These are phyloP conservation scores for Chelidonichthys spinosus DNA, from an alignment of 2,797 vertebrate genomes.

Conservation along the genomic window DNA sequence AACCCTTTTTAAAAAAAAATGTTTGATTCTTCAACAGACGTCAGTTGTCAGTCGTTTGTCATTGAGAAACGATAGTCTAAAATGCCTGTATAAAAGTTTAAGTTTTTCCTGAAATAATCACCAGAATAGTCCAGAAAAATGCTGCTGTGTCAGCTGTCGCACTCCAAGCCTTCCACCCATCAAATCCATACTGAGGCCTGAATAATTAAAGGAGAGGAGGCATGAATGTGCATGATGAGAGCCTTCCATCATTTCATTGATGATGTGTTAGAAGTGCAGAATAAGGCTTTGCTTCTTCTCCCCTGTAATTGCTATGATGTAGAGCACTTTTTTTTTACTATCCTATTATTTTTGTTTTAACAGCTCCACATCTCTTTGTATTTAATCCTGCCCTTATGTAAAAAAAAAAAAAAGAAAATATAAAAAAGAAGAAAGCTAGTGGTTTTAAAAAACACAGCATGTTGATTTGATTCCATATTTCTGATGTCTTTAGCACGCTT, in stretches of 20 bases:
- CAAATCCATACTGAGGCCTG: background rate
- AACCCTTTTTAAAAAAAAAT: background rate
- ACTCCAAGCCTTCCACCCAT: background rate
- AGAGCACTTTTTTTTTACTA: background rate
- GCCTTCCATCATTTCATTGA: constrained; percentile 17
- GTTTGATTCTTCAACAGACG: too few relatives aligned
- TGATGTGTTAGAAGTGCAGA: constrained; percentile 15
- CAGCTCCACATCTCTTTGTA: constrained; percentile 8
- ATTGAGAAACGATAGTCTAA: background rate
- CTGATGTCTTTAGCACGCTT: constrained; percentile 57
- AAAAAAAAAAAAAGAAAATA: background rate
- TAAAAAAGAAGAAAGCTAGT: constrained; percentile 11
- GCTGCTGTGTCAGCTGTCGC: background rate
- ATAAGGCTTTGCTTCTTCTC: constrained; percentile 15
- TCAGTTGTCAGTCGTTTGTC: background rate
- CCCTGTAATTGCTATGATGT: constrained; percentile 9
- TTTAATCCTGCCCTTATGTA: constrained; percentile 49
- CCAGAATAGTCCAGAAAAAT: constrained; percentile 7
- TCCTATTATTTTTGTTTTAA: constrained; percentile 27
- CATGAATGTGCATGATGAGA: background rate
- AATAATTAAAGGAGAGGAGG: constrained; percentile 1
- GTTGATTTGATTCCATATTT: constrained; percentile 64
- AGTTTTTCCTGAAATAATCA: constrained; percentile 3
- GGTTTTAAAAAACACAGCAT: constrained; percentile 41
- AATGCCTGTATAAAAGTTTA: too few relatives aligned